Evolutionary conservation across 1,140 invertebrate genomes (phyloP).

Genomic region (Drosophila malerkotliana): DNA sequence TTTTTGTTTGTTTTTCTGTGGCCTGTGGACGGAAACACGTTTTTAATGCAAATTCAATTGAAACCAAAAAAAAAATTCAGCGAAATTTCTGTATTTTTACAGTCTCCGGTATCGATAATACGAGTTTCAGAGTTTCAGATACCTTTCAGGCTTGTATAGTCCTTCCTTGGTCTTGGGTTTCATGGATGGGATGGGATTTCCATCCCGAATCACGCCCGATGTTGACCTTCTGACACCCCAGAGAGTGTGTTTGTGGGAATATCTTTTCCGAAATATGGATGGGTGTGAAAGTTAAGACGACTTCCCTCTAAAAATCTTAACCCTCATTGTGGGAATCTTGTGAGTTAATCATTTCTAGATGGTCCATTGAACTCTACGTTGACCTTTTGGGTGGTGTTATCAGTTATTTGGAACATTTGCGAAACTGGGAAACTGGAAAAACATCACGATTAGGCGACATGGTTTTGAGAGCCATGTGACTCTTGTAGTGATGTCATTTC

Average conservation of each 20-base stretch:
- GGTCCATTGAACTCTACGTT: slow-evolving; percentile 1
- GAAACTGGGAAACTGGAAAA: slow-evolving; percentile 1
- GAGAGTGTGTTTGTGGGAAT: slow-evolving; percentile 28
- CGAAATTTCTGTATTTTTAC: slow-evolving; percentile 34
- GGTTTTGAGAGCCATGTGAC: not conserved
- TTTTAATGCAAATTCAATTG: slow-evolving; percentile 75
- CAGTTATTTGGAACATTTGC: slow-evolving; percentile 17
- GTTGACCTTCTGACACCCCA: slow-evolving; percentile 20
- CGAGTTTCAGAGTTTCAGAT: not conserved
- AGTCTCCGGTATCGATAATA: not conserved
- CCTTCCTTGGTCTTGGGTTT: not conserved
- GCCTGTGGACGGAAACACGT: slow-evolving; percentile 42
- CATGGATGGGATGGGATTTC: slow-evolving; percentile 10
- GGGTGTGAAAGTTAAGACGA: too few relatives aligned
- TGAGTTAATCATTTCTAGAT: too few relatives aligned
- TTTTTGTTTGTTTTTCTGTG: slow-evolving; percentile 14
- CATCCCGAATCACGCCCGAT: slow-evolving; percentile 21
- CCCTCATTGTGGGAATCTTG: not conserved
- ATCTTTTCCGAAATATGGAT: not conserved
- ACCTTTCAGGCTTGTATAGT: too few relatives aligned
- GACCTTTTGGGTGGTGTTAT: slow-evolving; percentile 12
- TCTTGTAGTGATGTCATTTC: slow-evolving; percentile 21
- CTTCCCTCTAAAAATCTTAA: too few relatives aligned
- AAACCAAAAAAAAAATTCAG: slow-evolving; percentile 20
- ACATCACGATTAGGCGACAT: slow-evolving; percentile 11